A percentile compares a stretch with the other conserved stretches of the same genome.
Evolutionary conservation across 1,140 invertebrate species (phyloP).

Genomic region (Lutraria rhynchaena): DNA sequence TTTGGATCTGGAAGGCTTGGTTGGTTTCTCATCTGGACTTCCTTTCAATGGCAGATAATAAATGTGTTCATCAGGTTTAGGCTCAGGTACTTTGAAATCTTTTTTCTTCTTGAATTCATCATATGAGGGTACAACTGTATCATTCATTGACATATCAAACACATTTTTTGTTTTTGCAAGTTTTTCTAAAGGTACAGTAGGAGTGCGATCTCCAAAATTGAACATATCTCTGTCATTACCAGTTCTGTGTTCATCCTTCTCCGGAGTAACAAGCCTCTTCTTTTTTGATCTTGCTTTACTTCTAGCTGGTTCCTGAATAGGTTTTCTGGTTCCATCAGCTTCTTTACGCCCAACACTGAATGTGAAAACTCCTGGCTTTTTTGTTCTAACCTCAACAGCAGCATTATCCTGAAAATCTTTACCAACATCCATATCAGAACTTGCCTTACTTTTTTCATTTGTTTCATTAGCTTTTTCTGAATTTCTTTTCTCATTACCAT

Average conservation of each 20-base stretch:
- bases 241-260: slow-evolving; percentile 36
- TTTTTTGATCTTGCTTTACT: slow-evolving; percentile 53
- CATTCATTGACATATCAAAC: slow-evolving; percentile 56
- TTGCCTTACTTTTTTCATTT: background rate
- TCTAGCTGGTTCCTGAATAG: slow-evolving; percentile 35
- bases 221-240: slow-evolving; percentile 55
- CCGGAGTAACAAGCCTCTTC: slow-evolving; percentile 23
- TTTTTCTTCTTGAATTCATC: slow-evolving; percentile 18
- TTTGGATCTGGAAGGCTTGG: slow-evolving; percentile 29
- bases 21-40: slow-evolving; percentile 28
- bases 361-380: slow-evolving; percentile 53
- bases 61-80: slow-evolving; percentile 36
- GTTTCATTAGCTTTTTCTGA: background rate
- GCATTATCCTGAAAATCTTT: slow-evolving; percentile 2
- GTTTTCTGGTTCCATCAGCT: slow-evolving; percentile 52
- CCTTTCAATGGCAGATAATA: slow-evolving; percentile 53
- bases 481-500: background rate
- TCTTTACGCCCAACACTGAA: slow-evolving; percentile 52
- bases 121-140: slow-evolving; percentile 15
- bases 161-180: slow-evolving; percentile 43
- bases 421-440: background rate
- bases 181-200: slow-evolving; percentile 40
- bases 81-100: background rate
- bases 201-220: slow-evolving; percentile 49
- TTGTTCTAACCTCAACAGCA: slow-evolving; percentile 47